A percentile compares a stretch with the other conserved stretches of the same genome.
phyloP scores from a whole-genome alignment of 2,888 invertebrate species.

The Zygothrica quintamaculata region DNA sequence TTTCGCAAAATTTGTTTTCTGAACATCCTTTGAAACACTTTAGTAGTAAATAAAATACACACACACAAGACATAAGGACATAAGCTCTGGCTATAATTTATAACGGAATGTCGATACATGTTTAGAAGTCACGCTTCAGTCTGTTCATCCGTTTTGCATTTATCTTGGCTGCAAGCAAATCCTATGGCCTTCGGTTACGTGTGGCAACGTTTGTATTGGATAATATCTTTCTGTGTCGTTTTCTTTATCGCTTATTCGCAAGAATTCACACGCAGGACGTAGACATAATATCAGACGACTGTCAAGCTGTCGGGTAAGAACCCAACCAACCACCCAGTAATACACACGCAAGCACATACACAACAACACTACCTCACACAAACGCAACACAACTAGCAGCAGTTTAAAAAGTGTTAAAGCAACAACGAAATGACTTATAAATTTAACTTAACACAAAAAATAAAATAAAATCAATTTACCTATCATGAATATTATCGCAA shows the following conservation, averaged over 20 bases:
- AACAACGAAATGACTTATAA: constrained; percentile 26
- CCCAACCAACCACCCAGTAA: not conserved
- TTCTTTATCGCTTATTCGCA: constrained; percentile 65
- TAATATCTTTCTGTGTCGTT: constrained; percentile 34
- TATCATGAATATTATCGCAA: not conserved
- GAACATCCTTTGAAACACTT: no score
- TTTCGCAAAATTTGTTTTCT: no score
- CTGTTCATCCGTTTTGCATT: not conserved
- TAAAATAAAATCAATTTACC: constrained; percentile 26
- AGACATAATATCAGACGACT: constrained; percentile 24
- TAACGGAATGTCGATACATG: no score
- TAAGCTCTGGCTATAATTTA: no score
- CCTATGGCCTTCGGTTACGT: constrained; percentile 4
- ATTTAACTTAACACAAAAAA: constrained; percentile 42
- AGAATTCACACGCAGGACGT: constrained; percentile 63
- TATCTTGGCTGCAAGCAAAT: constrained; percentile 3
- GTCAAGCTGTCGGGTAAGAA: constrained; percentile 15
- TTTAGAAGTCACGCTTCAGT: no score
- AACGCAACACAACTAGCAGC: no score
- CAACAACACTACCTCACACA: no score
- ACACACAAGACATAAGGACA: no score
- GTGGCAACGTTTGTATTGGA: constrained; percentile 3
- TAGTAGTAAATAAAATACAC: no score
- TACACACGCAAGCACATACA: no score
- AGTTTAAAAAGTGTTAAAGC: constrained; percentile 18